These are phyloP conservation scores for Lytechinus variegatus DNA, from an alignment of 35 echinoderm and acorn worm genomes.

Conservation along the genomic window DNA sequence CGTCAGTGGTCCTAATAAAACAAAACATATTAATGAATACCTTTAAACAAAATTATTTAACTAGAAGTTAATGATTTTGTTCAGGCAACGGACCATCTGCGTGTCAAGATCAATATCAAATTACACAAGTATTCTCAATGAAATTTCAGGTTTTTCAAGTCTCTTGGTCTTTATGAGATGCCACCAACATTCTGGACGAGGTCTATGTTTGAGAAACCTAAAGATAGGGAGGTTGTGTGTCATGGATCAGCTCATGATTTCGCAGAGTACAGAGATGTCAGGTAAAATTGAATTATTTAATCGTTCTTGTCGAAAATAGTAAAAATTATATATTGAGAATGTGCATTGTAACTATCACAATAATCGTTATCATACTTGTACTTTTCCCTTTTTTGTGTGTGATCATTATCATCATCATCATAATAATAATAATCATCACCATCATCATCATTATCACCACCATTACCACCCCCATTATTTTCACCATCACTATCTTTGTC, in stretches of 20 bases:
- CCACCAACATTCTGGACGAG: slow-evolving; percentile 87
- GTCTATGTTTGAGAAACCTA: slow-evolving; percentile 87
- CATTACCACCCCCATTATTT: neutral
- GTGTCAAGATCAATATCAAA: too few relatives aligned
- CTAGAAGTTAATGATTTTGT: too few relatives aligned
- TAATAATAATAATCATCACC: neutral
- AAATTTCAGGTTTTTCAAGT: slow-evolving; percentile 74
- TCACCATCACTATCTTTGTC: too few relatives aligned
- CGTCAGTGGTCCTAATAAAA: too few relatives aligned
- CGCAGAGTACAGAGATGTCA: slow-evolving; percentile 60
- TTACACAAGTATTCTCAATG: neutral
- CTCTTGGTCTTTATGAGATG: slow-evolving; percentile 85
- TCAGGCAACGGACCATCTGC: too few relatives aligned
- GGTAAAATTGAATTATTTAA: slow-evolving; percentile 31
- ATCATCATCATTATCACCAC: neutral
- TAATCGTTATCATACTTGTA: neutral
- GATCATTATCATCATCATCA: neutral
- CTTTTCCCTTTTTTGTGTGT: too few relatives aligned
- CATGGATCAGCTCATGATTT: slow-evolving; percentile 82
- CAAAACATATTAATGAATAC: too few relatives aligned
- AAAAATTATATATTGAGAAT: too few relatives aligned
- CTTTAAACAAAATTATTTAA: too few relatives aligned
- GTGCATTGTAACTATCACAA: neutral
- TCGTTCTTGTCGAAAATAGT: neutral
- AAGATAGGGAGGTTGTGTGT: slow-evolving; percentile 74